Percentiles rank a stretch among this genome's conserved stretches.
These are phyloP conservation scores for Drosophila tani DNA, from an alignment of 1,140 invertebrate species.

Conservation along the genomic window DNA sequence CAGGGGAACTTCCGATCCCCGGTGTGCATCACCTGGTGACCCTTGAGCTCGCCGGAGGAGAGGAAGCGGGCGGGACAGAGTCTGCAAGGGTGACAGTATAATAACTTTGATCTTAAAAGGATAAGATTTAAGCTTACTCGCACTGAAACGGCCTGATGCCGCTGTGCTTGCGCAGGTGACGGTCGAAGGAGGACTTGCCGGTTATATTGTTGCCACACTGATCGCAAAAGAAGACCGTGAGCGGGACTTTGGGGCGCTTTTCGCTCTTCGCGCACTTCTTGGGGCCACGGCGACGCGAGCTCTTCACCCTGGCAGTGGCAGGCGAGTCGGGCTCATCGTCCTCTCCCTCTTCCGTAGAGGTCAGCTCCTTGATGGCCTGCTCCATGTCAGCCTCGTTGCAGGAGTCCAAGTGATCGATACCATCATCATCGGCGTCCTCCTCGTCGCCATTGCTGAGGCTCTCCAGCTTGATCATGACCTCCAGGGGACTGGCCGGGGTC, in stretches of 20 bases:
- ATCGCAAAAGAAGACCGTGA: conserved; percentile 67
- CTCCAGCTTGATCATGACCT: conserved; percentile 67
- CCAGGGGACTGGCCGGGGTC: conserved; percentile 34
- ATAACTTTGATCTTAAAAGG: too few species aligned
- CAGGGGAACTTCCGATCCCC: conserved; percentile 68
- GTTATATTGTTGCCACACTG: conserved; percentile 66
- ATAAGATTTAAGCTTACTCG: conserved; percentile 44
- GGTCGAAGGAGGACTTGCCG: conserved; percentile 68
- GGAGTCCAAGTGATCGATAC: conserved; percentile 54
- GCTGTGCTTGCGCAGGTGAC: conserved; percentile 69
- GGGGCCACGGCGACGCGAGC: conserved; percentile 2
- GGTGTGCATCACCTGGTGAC: conserved; percentile 71
- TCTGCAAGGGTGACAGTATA: conserved; percentile 6
- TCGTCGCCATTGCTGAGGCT: conserved; percentile 16
- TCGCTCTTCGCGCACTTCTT: conserved; percentile 20
- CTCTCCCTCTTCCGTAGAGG: conserved; percentile 17
- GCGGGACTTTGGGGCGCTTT: conserved; percentile 42
- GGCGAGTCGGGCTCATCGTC: conserved; percentile 4
- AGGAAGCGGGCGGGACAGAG: conserved; percentile 70
- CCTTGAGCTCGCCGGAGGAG: conserved; percentile 73
- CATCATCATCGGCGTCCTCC: conserved; percentile 44
- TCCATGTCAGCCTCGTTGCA: conserved; percentile 32
- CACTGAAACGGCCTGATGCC: conserved; percentile 70
- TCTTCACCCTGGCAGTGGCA: conserved; percentile 18
- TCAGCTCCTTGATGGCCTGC: conserved; percentile 19